Base-by-base conservation (phyloP, 2,113 vertebrate species). In the Mugil cephalus region DNA sequence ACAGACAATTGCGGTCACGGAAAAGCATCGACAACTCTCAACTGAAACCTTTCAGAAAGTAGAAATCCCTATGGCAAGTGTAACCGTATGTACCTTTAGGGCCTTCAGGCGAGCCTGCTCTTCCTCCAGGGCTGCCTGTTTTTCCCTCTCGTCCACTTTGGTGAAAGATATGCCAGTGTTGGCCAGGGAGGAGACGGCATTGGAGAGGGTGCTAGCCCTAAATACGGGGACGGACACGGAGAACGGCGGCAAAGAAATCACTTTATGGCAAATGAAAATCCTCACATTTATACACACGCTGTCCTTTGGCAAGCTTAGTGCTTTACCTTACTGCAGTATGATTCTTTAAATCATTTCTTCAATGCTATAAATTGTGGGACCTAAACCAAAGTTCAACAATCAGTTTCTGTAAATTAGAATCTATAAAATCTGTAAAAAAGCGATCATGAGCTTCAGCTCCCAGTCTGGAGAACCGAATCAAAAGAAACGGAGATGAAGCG, bases 121-220 rank as follows among this genome's bases (percentile, higher is more conserved):
- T 88, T 98, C 97, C 80, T 98, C 97, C 67, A 98, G 88, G 0
- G 97, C 97, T 47, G 95, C 97, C 85, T 97, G 97, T 65, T 98
- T 98, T 95, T 98, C 97, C 92, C 96, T 95, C 93, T 98, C 97
- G 81, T 98, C 97, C 78, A 96, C 97, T 95, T 94, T 97, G 81
- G 96, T 98, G 84, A 98, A 95, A 74, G 97, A 98, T 63, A 97
- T 94, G 90, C 97, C 96, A 4, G 97, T 98, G 89, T 95, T 98
- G 87, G 97, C 96, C 81, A 98, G 91, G 52, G 97, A 97, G 78
- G 97, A 98, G 53, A 98, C 97, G 4, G 97, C 97, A 46, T 95
- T 97, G 89, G 96, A 98, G 86, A 98, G 95, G 65, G 97, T 98
- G 89, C 95, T 97, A 43, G 97, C 97, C 93, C 97, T 98, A 63